Percentiles rank a stretch among this genome's conserved stretches.
Evolutionary conservation across 2,888 invertebrate species (phyloP).

Genomic region (Eupithecia subfuscata): DNA sequence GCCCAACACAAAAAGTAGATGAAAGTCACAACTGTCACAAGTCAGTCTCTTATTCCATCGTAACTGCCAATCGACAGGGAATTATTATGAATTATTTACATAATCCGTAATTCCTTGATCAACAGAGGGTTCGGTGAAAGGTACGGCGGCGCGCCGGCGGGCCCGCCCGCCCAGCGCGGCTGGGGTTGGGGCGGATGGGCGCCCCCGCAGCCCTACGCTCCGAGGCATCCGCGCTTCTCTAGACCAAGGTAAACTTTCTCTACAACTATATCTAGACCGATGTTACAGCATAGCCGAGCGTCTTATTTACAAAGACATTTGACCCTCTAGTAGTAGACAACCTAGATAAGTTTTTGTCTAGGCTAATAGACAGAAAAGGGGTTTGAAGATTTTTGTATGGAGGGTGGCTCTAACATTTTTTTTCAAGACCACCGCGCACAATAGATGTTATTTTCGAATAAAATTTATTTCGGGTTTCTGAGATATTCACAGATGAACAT

Average conservation of each 20-base stretch:
- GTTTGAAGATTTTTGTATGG: too few relatives aligned
- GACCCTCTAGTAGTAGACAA: too few relatives aligned
- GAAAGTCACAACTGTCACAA: neutral
- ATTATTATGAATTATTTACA: neutral
- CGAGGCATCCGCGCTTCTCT: conserved; percentile 75
- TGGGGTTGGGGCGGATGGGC: conserved; percentile 81
- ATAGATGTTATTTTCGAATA: too few relatives aligned
- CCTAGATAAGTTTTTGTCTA: too few relatives aligned
- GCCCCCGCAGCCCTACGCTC: conserved; percentile 75
- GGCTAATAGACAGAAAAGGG: too few relatives aligned
- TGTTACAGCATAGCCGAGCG: neutral
- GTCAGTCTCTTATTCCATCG: neutral
- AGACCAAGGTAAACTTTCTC: conserved; percentile 68
- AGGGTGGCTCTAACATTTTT: too few relatives aligned
- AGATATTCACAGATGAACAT: too few relatives aligned
- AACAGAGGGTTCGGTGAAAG: conserved; percentile 45
- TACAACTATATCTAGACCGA: neutral
- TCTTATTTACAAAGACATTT: too few relatives aligned
- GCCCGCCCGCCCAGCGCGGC: conserved; percentile 56
- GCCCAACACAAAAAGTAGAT: neutral
- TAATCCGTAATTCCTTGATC: neutral
- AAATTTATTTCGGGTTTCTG: too few relatives aligned
- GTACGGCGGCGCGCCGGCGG: conserved; percentile 61
- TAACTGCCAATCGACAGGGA: neutral
- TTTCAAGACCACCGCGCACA: too few relatives aligned